These are phyloP conservation scores for Capromys pilorides DNA, from an alignment of 2,797 vertebrate genomes.

Conservation along the genomic window DNA sequence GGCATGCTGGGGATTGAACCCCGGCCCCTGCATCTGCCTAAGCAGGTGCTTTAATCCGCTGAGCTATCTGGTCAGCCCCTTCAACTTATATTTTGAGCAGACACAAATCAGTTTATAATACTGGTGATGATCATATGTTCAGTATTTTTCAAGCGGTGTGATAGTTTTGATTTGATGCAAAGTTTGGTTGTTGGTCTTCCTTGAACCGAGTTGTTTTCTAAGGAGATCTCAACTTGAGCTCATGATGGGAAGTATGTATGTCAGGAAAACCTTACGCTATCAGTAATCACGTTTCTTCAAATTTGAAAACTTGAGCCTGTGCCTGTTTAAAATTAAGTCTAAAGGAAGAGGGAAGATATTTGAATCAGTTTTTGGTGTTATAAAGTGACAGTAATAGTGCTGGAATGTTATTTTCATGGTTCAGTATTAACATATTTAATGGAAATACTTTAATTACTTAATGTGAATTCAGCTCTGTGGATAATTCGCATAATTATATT, in stretches of 20 bases:
- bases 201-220: constrained; percentile 27
- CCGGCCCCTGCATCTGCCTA: no score
- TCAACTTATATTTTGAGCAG: neutral
- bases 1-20: no score
- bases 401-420: constrained; percentile 35
- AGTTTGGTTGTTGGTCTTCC: constrained; percentile 25
- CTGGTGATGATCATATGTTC: neutral
- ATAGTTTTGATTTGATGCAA: constrained; percentile 1
- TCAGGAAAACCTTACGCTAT: neutral
- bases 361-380: constrained; percentile 23
- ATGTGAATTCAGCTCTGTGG: neutral
- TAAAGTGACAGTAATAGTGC: constrained; percentile 30
- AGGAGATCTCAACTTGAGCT: constrained; percentile 35
- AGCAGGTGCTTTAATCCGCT: no score
- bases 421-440: constrained; percentile 16
- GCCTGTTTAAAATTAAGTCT: constrained; percentile 20
- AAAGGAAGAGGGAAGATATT: neutral
- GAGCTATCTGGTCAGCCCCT: neutral
- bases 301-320: constrained; percentile 23
- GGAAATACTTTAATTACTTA: constrained; percentile 54
- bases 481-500: neutral
- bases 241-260: neutral
- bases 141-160: constrained; percentile 24
- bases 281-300: constrained; percentile 1
- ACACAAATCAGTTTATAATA: neutral